Base-by-base conservation (phyloP, 2,888 invertebrate genomes). In the Gymnoscelis rufifasciata region DNA sequence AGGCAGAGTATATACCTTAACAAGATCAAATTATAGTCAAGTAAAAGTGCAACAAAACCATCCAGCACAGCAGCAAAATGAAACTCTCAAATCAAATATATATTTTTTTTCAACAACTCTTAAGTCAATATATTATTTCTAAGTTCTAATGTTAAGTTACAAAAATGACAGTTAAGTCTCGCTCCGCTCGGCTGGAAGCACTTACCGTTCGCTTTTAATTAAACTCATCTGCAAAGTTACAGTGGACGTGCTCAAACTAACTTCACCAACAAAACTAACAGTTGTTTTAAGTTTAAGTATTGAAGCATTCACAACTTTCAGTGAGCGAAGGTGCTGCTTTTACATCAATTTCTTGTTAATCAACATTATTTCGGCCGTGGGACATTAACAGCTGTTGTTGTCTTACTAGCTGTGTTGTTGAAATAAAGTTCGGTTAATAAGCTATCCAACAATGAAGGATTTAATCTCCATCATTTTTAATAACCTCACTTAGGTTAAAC, bases 371-470 rank as follows among this genome's bases (percentile, higher is more conserved):
- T n/a, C n/a, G n/a, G n/a, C n/a, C n/a, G n/a, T n/a, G n/a, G n/a
- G 19, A 19, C 2, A 19, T 19, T 19, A 19, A 3, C 3, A 19
- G 19, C 5, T 19, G 19, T 19, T 5, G 19, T 5, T 19, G 19
- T 5, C 10, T 15, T 36, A 43, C 36, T 40, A 43, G 43, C 31
- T 37, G 42, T 42, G 45, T 50, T 45, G 45, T 35, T 19, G 30
- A 42, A 50, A 50, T 50, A 45, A 52, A 26, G 7, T 26, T 26
- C 7, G 26, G 26, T 3, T 8, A 7, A 6, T 6, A 26, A 8
- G 3, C 3, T n/a, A n/a, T n/a, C n/a, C n/a, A n/a, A n/a, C n/a
- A n/a, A n/a, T n/a, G n/a, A n/a, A n/a, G n/a, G n/a, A n/a, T n/a
- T n/a, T n/a, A n/a, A n/a, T n/a, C n/a, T n/a, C n/a, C n/a, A n/a